These are phyloP conservation scores for Drosophila tripunctata DNA, from an alignment of 2,888 invertebrate species.

Conservation along the genomic window DNA sequence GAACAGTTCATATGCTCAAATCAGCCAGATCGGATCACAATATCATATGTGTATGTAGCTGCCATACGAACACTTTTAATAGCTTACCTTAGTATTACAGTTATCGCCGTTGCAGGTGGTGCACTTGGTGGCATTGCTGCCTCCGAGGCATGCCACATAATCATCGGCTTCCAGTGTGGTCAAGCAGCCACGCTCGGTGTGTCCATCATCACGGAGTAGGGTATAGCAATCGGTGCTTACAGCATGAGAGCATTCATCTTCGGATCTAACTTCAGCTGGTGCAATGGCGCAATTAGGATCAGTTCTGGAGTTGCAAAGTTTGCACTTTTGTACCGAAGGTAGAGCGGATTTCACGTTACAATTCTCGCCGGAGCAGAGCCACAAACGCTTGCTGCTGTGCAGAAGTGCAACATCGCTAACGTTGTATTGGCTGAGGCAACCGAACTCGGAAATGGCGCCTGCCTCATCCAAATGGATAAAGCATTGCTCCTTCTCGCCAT, in stretches of 20 bases:
- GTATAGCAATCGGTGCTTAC: constrained; percentile 76
- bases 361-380: constrained; percentile 73
- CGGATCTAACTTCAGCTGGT: constrained; percentile 35
- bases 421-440: constrained; percentile 78
- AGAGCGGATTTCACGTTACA: constrained; percentile 70
- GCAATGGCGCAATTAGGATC: constrained; percentile 68
- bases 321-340: constrained; percentile 59
- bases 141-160: constrained; percentile 62
- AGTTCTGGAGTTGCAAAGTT: constrained; percentile 72
- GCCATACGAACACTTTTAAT: too few relatives aligned
- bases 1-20: too few relatives aligned
- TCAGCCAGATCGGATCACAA: too few relatives aligned
- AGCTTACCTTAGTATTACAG: constrained; percentile 72
- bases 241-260: constrained; percentile 48
- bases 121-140: constrained; percentile 61
- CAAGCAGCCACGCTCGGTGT: constrained; percentile 80
- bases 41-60: too few relatives aligned
- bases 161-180: constrained; percentile 61
- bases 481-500: constrained; percentile 65
- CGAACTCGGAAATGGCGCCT: constrained; percentile 54
- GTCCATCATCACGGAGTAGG: constrained; percentile 67
- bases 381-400: constrained; percentile 61
- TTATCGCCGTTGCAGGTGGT: constrained; percentile 56
- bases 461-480: constrained; percentile 66
- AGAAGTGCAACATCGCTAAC: constrained; percentile 52